Conservation (phyloP, 2,888 invertebrate genomes). For the Temnothorax ravouxi region DNA sequence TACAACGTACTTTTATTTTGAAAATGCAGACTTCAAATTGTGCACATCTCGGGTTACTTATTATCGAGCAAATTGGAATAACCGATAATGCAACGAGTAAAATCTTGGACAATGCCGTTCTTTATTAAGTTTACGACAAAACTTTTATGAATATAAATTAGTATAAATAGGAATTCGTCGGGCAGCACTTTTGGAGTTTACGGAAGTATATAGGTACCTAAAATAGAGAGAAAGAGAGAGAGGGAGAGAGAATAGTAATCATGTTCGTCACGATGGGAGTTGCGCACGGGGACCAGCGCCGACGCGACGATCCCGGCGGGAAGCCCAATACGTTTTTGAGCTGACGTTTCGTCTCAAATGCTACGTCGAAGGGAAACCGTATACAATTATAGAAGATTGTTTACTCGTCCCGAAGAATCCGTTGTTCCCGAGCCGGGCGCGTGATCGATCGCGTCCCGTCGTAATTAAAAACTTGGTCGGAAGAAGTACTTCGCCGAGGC, state of each 20-base stretch:
- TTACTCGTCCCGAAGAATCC: constrained; percentile 59
- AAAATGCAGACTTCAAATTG: background rate
- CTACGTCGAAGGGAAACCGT: constrained; percentile 66
- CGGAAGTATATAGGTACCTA: constrained; percentile 75
- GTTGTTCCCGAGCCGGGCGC: constrained; percentile 45
- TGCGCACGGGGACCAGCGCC: constrained; percentile 29
- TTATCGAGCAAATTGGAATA: background rate
- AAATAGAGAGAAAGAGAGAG: constrained; percentile 46
- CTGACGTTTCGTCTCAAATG: constrained; percentile 53
- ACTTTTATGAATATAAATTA: constrained; percentile 41
- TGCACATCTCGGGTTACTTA: background rate
- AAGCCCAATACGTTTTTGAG: constrained; percentile 70
- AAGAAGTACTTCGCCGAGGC: constrained; percentile 18
- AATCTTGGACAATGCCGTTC: background rate
- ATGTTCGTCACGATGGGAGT: constrained; percentile 49
- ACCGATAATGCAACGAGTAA: background rate
- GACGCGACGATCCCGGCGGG: constrained; percentile 52
- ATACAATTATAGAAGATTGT: constrained; percentile 71
- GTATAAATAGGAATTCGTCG: constrained; percentile 75
- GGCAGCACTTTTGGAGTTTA: constrained; percentile 76
- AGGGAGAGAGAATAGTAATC: constrained; percentile 69
- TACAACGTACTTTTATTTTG: background rate
- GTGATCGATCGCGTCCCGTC: constrained; percentile 52
- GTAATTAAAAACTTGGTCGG: constrained; percentile 67
- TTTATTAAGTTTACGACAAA: constrained; percentile 10